Percentiles rank a stretch among this genome's conserved stretches.
These are phyloP conservation scores for Cliona cf. orientalis DNA, from an alignment of 37 sponge, comb jelly and placozoan species.

Conservation along the genomic window DNA sequence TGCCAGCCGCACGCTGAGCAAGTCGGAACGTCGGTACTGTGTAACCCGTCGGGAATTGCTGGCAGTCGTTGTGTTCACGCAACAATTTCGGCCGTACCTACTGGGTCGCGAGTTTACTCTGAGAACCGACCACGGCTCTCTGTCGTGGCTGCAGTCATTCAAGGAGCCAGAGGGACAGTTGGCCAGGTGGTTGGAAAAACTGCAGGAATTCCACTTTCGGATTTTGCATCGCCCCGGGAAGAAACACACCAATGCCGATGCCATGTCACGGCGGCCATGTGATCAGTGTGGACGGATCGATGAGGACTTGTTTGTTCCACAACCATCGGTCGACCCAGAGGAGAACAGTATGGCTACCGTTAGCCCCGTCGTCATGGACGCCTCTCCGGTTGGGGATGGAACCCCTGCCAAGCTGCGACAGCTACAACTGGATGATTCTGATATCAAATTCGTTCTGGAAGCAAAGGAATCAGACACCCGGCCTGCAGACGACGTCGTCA, in stretches of 20 bases:
- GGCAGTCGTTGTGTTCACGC: too few relatives aligned
- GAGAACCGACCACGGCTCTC: conserved; percentile 33
- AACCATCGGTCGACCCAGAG: background rate
- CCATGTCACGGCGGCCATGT: conserved; percentile 25
- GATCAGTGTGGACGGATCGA: conserved; percentile 14
- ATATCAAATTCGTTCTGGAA: background rate
- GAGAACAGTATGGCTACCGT: too few relatives aligned
- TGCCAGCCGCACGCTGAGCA: too few relatives aligned
- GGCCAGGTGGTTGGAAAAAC: conserved; percentile 40
- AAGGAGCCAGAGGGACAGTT: conserved; percentile 47
- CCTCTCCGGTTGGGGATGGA: background rate
- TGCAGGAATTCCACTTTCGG: conserved; percentile 15
- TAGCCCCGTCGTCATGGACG: too few relatives aligned
- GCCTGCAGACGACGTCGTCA: conserved; percentile 16
- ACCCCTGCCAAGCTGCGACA: conserved; percentile 14
- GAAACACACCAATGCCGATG: conserved; percentile 32
- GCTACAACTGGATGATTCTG: conserved; percentile 19
- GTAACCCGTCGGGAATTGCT: too few relatives aligned
- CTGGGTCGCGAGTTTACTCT: conserved; percentile 30
- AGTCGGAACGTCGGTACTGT: too few relatives aligned
- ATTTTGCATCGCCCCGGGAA: conserved; percentile 49
- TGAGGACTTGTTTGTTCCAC: background rate
- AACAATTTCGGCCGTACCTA: too few relatives aligned
- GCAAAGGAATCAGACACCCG: background rate
- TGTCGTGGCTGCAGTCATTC: conserved; percentile 34